Evolutionary conservation across 2,888 invertebrate species (phyloP).

Genomic region (Auanema freiburgensis): DNA sequence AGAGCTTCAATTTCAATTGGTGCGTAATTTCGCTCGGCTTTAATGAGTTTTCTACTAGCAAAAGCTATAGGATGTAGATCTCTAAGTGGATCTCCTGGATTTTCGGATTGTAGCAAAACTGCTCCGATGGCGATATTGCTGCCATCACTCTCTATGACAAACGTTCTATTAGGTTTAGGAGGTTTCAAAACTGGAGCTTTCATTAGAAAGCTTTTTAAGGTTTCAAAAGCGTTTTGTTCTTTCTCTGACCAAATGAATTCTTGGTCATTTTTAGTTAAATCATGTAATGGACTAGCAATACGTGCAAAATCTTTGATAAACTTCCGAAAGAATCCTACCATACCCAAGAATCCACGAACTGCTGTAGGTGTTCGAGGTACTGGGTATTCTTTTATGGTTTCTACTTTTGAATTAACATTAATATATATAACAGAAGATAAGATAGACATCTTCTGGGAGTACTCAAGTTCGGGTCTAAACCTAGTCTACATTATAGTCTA

Average conservation of each 20-base stretch:
- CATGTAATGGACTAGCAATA: conserved; percentile 28
- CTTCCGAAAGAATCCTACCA: conserved; percentile 31
- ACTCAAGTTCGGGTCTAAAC: too few relatives aligned
- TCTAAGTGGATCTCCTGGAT: conserved; percentile 10
- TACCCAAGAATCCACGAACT: conserved; percentile 33
- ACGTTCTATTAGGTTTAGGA: conserved; percentile 15
- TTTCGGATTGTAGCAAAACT: conserved; percentile 20
- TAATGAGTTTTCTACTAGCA: conserved; percentile 20
- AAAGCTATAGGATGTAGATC: conserved; percentile 35
- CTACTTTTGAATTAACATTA: conserved; percentile 22
- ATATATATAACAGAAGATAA: too few relatives aligned
- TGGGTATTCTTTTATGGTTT: conserved; percentile 22
- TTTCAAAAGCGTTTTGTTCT: conserved; percentile 20
- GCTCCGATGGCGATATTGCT: conserved; percentile 26
- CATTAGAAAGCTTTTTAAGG: conserved; percentile 21
- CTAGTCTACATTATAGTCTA: too few relatives aligned
- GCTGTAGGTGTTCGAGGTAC: conserved; percentile 20
- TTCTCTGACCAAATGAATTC: conserved; percentile 28
- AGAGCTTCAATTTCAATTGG: conserved; percentile 30
- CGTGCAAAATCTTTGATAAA: conserved; percentile 36
- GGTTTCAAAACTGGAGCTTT: conserved; percentile 23
- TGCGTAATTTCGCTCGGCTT: conserved; percentile 22
- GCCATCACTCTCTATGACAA: conserved; percentile 30
- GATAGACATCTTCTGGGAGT: too few relatives aligned
- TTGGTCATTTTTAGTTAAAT: conserved; percentile 25